A percentile compares a stretch with the other conserved stretches of the same genome.
phyloP scores from a whole-genome alignment of 2,113 vertebrate genomes.

The Eurystomus gularis region DNA sequence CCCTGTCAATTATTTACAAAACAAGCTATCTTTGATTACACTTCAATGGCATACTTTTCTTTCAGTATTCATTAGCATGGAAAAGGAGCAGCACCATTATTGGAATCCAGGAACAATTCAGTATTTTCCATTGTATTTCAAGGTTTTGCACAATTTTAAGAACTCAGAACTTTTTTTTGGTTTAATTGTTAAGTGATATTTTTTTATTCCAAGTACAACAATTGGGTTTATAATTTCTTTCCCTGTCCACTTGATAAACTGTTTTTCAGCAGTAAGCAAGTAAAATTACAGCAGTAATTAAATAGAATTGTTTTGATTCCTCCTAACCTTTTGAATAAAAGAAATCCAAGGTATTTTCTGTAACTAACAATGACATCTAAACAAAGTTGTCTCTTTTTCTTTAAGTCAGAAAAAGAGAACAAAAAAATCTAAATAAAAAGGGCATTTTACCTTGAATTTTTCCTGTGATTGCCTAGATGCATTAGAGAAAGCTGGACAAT shows the following conservation, averaged over 20 bases:
- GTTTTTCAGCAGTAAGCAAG: neutral
- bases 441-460: neutral
- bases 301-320: conserved; percentile 40
- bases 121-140: neutral
- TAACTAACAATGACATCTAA: neutral
- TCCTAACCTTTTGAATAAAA: conserved; percentile 27
- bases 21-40: neutral
- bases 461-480: neutral
- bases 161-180: neutral
- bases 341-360: neutral
- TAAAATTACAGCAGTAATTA: conserved; percentile 37
- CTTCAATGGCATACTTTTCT: neutral
- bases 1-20: neutral
- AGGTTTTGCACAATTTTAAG: neutral
- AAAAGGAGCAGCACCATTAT: neutral
- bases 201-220: neutral
- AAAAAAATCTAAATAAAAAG: neutral
- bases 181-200: neutral
- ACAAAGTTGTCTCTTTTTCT: neutral
- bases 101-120: neutral
- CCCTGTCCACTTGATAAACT: neutral
- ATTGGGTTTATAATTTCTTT: neutral
- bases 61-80: neutral
- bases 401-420: neutral
- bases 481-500: neutral